Evolutionary conservation across 2,888 invertebrate species (phyloP), one percentile per base, ranked within the genome.

Genomic region (Eristalinus sepulchralis): DNA sequence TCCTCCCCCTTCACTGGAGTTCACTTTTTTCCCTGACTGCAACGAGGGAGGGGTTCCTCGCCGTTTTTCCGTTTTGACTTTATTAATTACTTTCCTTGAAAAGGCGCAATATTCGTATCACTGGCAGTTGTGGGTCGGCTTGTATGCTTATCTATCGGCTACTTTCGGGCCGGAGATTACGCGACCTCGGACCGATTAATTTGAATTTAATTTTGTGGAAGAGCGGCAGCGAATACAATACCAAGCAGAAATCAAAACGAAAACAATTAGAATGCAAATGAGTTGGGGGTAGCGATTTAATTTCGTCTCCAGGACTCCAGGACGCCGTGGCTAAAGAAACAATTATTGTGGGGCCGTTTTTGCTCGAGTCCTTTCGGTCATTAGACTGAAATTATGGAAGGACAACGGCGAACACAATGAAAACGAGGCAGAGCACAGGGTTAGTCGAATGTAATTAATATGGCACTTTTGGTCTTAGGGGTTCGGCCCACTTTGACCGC

Each of bases 251-350:
- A 83, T 71, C 75, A 75, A 73, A 82, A 78, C 47, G 34, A 86
- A 86, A 86, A 83, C 86, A 86, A 86, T 86, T 86, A 75, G 86
- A 83, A 86, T 82, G 86, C 66, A 86, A 86, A 86, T 86, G 73
- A 86, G 83, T 53, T 34, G 66, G 59, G 59, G 60, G 39, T 84
- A 53, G 63, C 63, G 60, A 39, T 71, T 64, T 33, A 39, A 22
- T 17, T 72, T 36, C 17, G 31, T 62, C 5, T 27, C 17, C n/a
- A 17, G 6, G 17, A 17, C 47, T 47, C 17, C 20, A 31, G n/a
- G 33, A 66, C 27, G 5, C 5, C 2, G 27, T 34, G 24, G 24
- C 57, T 60, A 34, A 59, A n/a, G 60, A 27, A 34, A 67, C 24
- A 66, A 62, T 79, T 79, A 72, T 72, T 31, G 59, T 70, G 57